phyloP scores from a whole-genome alignment of 2,113 vertebrate genomes.

The Triplophysa siluroides region DNA sequence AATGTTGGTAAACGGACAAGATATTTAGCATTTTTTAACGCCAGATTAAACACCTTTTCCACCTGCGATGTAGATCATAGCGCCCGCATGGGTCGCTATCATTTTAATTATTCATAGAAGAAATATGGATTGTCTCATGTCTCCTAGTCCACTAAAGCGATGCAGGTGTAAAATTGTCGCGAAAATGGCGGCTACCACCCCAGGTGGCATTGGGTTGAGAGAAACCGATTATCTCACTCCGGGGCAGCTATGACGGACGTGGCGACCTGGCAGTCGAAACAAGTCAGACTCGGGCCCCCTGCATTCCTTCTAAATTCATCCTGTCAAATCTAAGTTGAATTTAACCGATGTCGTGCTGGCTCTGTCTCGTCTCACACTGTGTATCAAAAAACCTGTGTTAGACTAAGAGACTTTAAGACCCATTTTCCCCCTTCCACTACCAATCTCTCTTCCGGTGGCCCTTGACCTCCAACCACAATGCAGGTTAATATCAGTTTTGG shows the following conservation, averaged over 20 bases:
- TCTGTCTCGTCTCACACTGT: constrained; percentile 49
- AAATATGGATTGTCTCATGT: constrained; percentile 21
- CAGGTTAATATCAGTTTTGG: neutral
- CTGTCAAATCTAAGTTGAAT: constrained; percentile 45
- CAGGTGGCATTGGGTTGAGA: constrained; percentile 16
- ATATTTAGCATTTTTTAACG: constrained; percentile 1
- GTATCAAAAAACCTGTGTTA: constrained; percentile 38
- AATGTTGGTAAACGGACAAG: neutral
- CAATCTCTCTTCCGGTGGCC: neutral
- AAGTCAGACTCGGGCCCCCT: constrained; percentile 43
- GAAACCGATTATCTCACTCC: constrained; percentile 49
- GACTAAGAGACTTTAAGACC: neutral
- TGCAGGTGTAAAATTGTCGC: constrained; percentile 39
- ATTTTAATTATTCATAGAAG: constrained; percentile 31
- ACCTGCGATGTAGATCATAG: neutral
- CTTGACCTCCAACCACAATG: neutral
- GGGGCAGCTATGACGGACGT: constrained; percentile 43
- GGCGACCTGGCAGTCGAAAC: constrained; percentile 43
- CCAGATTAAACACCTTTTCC: constrained; percentile 16
- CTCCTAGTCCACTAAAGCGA: neutral
- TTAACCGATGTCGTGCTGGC: constrained; percentile 58
- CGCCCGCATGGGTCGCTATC: neutral
- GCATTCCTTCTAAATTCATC: constrained; percentile 49
- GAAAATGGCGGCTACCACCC: constrained; percentile 14
- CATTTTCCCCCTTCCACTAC: neutral